These are phyloP conservation scores for Grammomys surdaster DNA, from an alignment of 2,113 vertebrate species.

Conservation along the genomic window DNA sequence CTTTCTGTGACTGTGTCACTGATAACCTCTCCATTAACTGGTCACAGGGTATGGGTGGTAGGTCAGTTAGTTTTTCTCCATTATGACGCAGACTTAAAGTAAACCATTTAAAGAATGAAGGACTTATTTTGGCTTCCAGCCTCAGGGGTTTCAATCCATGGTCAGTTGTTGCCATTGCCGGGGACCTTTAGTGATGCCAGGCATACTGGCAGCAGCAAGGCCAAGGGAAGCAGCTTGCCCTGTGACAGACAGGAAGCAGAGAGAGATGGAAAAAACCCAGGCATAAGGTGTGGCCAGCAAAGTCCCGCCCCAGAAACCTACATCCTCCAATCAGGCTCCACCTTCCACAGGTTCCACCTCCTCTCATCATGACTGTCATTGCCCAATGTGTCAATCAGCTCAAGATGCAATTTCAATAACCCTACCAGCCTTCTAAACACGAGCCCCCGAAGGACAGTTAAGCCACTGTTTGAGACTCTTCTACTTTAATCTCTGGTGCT, in stretches of 20 bases:
- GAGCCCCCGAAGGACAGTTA: background rate
- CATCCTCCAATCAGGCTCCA: background rate
- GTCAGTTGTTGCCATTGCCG: background rate
- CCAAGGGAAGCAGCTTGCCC: background rate
- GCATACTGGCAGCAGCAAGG: background rate
- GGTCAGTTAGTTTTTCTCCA: background rate
- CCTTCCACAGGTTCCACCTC: background rate
- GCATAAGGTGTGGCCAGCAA: background rate
- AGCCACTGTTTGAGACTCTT: rapidly evolving
- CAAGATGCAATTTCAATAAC: background rate
- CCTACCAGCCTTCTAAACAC: background rate
- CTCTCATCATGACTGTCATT: background rate
- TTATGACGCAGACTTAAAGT: background rate
- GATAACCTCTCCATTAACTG: rapidly evolving
- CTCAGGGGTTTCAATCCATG: background rate
- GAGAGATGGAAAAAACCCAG: background rate
- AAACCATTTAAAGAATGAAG: background rate
- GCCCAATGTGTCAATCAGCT: background rate
- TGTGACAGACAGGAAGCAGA: background rate
- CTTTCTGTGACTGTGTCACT: no score
- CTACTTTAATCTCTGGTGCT: background rate
- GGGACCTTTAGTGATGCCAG: background rate
- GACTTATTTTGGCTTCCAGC: background rate
- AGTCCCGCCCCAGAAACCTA: background rate
- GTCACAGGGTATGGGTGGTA: no score